These are phyloP conservation scores for Pygathrix nemaeus DNA, from an alignment of 2,113 vertebrate species.

Conservation along the genomic window DNA sequence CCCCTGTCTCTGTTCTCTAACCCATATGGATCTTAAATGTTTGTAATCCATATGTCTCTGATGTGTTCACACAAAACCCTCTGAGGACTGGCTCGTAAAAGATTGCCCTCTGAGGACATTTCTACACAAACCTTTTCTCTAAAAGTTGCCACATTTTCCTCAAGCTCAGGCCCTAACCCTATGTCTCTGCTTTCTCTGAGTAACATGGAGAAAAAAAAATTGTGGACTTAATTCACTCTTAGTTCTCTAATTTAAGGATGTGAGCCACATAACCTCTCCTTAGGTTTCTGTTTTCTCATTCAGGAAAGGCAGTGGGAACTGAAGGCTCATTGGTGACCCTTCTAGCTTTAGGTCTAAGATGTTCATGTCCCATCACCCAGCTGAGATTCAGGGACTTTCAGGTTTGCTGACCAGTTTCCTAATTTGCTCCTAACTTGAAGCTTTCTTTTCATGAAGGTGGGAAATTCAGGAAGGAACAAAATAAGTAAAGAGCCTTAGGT, in stretches of 20 bases:
- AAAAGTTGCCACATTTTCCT: conserved; percentile 1
- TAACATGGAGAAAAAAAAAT: not conserved
- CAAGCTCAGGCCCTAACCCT: not conserved
- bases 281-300: not conserved
- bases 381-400: not conserved
- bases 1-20: conserved; percentile 5
- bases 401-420: not conserved
- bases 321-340: not conserved
- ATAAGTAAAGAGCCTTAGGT: not conserved
- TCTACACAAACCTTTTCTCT: not conserved
- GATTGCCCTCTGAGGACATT: not conserved
- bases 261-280: not conserved
- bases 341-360: not conserved
- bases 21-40: conserved; percentile 64
- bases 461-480: not conserved
- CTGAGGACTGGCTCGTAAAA: conserved; percentile 12
- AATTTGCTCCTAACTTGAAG: not conserved
- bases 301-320: not conserved
- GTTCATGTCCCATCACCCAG: fast-evolving
- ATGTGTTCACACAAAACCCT: conserved; percentile 32
- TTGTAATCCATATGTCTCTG: conserved; percentile 42
- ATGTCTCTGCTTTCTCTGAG: not conserved
- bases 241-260: not conserved
- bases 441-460: not conserved
- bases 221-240: not conserved